These are phyloP conservation scores for Ophioderma brevispina DNA, from an alignment of 35 echinoderm and acorn worm genomes.

Conservation along the genomic window DNA sequence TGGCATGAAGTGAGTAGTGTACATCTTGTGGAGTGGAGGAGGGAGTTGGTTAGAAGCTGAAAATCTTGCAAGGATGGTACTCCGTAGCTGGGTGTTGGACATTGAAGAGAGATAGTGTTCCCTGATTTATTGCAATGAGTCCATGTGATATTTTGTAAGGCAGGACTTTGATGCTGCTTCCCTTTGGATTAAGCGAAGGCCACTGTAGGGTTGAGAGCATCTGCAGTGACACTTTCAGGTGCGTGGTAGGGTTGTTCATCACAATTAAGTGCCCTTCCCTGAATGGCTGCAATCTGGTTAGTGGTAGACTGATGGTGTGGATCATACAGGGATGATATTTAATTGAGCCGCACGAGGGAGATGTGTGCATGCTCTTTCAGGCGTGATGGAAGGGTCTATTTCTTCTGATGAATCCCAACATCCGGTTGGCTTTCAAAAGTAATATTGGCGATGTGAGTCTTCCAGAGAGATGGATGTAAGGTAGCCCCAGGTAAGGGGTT, in stretches of 20 bases:
- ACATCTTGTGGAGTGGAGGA: constrained; percentile 19
- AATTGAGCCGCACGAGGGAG: constrained; percentile 24
- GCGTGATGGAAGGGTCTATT: constrained; percentile 10
- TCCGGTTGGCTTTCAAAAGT: constrained; percentile 2
- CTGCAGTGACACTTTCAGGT: not conserved
- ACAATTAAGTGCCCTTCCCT: constrained; percentile 25
- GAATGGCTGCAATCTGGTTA: constrained; percentile 54
- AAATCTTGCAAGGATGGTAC: constrained; percentile 5
- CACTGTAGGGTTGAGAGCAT: constrained; percentile 30
- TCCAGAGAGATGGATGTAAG: constrained; percentile 34
- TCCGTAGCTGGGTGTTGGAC: not conserved
- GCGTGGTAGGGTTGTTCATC: constrained; percentile 30
- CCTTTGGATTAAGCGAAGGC: constrained; percentile 17
- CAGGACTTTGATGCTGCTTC: constrained; percentile 41
- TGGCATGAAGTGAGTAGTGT: constrained; percentile 30
- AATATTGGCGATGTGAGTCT: constrained; percentile 33
- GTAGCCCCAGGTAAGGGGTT: constrained; percentile 16
- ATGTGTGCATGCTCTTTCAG: constrained; percentile 35
- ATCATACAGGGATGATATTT: constrained; percentile 42
- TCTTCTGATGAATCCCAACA: constrained; percentile 1
- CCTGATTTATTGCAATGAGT: constrained; percentile 15
- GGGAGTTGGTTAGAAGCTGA: not conserved
- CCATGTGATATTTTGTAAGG: constrained; percentile 28
- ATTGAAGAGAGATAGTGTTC: not conserved
- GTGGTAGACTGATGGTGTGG: constrained; percentile 31